Conservation (phyloP, 1,140 invertebrate species). For the Chrysomallon squamiferum region DNA sequence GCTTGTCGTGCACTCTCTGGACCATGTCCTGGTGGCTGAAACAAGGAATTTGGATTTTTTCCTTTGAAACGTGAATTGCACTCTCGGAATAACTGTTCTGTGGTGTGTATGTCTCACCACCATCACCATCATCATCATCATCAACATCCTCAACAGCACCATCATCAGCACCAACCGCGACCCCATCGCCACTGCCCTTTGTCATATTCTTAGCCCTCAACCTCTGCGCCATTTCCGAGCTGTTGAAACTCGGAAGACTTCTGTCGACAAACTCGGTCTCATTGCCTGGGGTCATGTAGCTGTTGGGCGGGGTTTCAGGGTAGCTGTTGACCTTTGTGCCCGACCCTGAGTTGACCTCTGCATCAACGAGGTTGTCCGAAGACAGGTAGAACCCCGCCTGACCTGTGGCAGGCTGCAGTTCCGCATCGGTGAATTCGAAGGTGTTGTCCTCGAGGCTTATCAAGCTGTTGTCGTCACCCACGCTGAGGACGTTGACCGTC, state of each 20-base stretch:
- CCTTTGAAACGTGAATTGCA: conserved; percentile 3
- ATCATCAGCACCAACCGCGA: conserved; percentile 1
- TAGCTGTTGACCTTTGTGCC: conserved; percentile 40
- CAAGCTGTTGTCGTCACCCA: background rate
- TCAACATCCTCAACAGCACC: conserved; percentile 8
- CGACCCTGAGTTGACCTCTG: conserved; percentile 28
- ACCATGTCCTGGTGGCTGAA: conserved; percentile 38
- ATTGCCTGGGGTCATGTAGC: conserved; percentile 41
- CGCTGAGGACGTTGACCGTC: background rate
- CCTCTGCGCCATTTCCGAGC: conserved; percentile 54
- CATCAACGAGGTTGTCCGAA: conserved; percentile 11
- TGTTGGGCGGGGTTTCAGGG: conserved; percentile 53
- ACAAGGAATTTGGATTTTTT: conserved; percentile 31
- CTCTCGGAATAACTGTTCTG: conserved; percentile 42
- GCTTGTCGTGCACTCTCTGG: conserved; percentile 38
- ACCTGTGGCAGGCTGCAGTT: background rate
- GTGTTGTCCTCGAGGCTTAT: background rate
- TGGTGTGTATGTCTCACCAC: conserved; percentile 43
- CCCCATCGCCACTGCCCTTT: conserved; percentile 18
- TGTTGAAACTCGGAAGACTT: conserved; percentile 57
- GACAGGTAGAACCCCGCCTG: background rate
- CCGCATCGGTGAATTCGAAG: conserved; percentile 9
- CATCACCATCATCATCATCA: conserved; percentile 2
- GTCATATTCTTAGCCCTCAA: conserved; percentile 49
- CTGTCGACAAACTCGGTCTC: conserved; percentile 26